Percentiles rank a stretch among this genome's conserved stretches.
These are phyloP conservation scores for Anguilla obscura DNA, from an alignment of 2,797 vertebrate species.

Conservation along the genomic window DNA sequence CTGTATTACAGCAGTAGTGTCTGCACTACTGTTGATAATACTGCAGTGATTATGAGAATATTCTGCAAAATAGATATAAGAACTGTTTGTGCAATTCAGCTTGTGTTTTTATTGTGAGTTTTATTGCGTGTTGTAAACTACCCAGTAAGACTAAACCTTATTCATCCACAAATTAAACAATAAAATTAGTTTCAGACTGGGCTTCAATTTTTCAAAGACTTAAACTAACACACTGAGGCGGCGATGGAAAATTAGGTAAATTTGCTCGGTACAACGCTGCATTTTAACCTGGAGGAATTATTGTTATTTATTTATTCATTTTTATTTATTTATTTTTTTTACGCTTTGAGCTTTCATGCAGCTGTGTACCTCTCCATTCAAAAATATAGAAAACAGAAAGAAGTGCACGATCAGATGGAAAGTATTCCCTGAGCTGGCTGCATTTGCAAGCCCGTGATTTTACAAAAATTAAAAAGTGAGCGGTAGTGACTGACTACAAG, in stretches of 20 bases:
- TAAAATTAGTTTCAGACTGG: neutral
- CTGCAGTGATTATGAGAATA: neutral
- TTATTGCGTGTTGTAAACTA: neutral
- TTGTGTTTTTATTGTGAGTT: neutral
- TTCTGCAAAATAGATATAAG: neutral
- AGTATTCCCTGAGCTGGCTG: neutral
- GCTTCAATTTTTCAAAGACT: neutral
- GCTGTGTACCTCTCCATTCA: neutral
- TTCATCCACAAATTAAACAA: neutral
- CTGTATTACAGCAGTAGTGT: neutral
- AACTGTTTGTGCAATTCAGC: neutral
- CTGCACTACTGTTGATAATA: neutral
- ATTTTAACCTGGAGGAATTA: neutral
- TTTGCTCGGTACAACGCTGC: neutral
- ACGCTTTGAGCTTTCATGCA: neutral
- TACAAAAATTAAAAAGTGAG: constrained; percentile 19
- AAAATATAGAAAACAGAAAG: neutral
- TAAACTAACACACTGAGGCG: neutral
- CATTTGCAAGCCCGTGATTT: neutral
- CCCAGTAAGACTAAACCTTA: neutral
- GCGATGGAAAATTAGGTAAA: neutral
- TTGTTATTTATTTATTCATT: neutral
- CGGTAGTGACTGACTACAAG: constrained; percentile 37
- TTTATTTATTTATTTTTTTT: neutral
- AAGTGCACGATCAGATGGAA: neutral